Evolutionary conservation across 2,797 vertebrate species (phyloP).

Genomic region (Emys orbicularis): DNA sequence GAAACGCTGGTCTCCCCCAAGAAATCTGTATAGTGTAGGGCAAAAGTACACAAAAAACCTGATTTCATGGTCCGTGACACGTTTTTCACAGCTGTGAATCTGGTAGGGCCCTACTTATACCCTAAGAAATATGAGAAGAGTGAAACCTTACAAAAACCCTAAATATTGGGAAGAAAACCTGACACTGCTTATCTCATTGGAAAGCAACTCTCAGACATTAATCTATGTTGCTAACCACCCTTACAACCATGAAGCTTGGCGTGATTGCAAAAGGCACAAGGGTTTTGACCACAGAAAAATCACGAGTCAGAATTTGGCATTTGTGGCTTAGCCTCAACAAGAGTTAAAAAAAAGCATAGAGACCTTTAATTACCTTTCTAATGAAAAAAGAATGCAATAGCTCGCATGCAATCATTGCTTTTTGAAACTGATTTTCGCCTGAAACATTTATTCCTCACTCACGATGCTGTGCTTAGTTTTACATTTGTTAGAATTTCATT

Average conservation of each 20-base stretch:
- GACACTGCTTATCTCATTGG: neutral
- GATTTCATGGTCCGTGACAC: no score
- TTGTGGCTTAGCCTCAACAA: neutral
- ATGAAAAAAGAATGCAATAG: neutral
- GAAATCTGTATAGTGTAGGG: no score
- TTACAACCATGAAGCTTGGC: neutral
- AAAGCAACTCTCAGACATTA: neutral
- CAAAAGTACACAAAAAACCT: no score
- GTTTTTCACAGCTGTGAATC: no score
- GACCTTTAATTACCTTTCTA: neutral
- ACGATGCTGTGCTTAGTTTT: neutral
- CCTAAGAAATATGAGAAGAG: neutral
- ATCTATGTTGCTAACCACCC: neutral
- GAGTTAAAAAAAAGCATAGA: neutral
- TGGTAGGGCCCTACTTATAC: neutral
- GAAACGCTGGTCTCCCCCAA: no score
- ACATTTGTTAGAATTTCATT: neutral
- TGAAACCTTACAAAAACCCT: neutral
- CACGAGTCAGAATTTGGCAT: neutral
- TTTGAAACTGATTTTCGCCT: neutral
- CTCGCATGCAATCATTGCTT: neutral
- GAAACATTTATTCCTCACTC: neutral
- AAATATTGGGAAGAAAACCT: neutral
- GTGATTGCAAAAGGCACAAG: neutral
- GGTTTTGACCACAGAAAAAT: neutral